Conservation (phyloP, 2,797 vertebrate species). For the Etheostoma perlongum region DNA sequence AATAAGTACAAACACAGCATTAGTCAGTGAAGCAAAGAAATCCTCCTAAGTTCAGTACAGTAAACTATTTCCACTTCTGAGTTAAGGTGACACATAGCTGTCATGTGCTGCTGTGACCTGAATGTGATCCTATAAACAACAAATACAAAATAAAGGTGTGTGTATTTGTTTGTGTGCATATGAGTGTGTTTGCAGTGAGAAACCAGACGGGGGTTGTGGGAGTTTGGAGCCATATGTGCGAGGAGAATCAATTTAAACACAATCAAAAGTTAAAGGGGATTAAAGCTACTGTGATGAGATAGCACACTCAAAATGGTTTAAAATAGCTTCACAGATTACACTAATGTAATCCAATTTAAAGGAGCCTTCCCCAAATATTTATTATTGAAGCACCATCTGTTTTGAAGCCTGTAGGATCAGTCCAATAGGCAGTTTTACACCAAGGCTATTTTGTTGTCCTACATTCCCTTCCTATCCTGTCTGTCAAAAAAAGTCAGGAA, state of each 20-base stretch:
- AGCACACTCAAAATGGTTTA: constrained; percentile 77
- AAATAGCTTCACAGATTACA: constrained; percentile 84
- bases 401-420: constrained; percentile 79
- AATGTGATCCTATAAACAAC: constrained; percentile 26
- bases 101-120: constrained; percentile 2
- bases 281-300: constrained; percentile 80
- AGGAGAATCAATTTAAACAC: constrained; percentile 83
- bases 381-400: constrained; percentile 85
- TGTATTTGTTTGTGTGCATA: not conserved
- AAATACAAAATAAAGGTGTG: not conserved
- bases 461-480: constrained; percentile 63
- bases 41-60: constrained; percentile 1
- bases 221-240: constrained; percentile 67
- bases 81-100: constrained; percentile 18
- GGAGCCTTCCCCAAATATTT: constrained; percentile 82
- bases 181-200: constrained; percentile 24
- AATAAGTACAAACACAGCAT: too few species aligned
- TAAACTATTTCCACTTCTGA: constrained; percentile 9
- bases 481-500: constrained; percentile 49
- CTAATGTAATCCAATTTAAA: constrained; percentile 88
- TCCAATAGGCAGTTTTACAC: constrained; percentile 63
- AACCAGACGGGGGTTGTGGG: constrained; percentile 46
- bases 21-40: not conserved
- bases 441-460: constrained; percentile 73
- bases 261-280: constrained; percentile 84